Conservation (phyloP, 2,797 vertebrate genomes). For the Thunnus albacares region DNA sequence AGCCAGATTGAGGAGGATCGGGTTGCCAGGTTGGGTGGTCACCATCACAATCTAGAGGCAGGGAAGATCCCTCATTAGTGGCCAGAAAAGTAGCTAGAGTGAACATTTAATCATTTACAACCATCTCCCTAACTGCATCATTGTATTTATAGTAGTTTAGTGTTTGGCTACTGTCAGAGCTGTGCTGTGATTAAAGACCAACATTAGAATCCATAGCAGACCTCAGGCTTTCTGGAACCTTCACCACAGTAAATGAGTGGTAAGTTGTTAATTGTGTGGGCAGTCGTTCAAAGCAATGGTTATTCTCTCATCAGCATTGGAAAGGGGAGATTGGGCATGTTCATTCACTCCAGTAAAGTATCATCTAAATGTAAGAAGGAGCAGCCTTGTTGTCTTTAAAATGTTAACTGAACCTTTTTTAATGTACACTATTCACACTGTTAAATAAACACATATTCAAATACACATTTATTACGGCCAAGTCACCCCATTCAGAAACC, state of each 20-base stretch:
- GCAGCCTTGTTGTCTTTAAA: slow-evolving; percentile 26
- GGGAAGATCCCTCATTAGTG: slow-evolving; percentile 60
- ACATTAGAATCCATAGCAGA: slow-evolving; percentile 81
- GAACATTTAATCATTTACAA: slow-evolving; percentile 62
- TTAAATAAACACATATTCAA: neutral
- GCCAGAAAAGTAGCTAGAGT: slow-evolving; percentile 40
- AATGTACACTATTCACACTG: neutral
- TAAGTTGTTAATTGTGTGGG: slow-evolving; percentile 80
- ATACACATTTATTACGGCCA: neutral
- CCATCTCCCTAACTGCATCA: slow-evolving; percentile 54
- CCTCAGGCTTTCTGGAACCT: slow-evolving; percentile 82
- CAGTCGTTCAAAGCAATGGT: slow-evolving; percentile 76
- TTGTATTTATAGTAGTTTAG: slow-evolving; percentile 63
- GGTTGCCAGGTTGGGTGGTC: slow-evolving; percentile 59
- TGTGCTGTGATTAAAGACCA: slow-evolving; percentile 81
- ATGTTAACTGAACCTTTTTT: slow-evolving; percentile 28
- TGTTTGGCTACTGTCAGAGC: slow-evolving; percentile 72
- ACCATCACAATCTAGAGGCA: slow-evolving; percentile 46
- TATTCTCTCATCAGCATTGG: slow-evolving; percentile 71
- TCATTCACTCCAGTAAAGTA: slow-evolving; percentile 59
- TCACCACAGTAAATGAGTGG: slow-evolving; percentile 72
- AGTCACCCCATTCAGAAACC: neutral
- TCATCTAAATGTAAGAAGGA: slow-evolving; percentile 25
- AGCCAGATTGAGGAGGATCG: slow-evolving; percentile 48
- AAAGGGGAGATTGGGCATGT: slow-evolving; percentile 56